These are phyloP conservation scores for Columba janthina DNA, from an alignment of 2,113 vertebrate genomes.

Conservation along the genomic window DNA sequence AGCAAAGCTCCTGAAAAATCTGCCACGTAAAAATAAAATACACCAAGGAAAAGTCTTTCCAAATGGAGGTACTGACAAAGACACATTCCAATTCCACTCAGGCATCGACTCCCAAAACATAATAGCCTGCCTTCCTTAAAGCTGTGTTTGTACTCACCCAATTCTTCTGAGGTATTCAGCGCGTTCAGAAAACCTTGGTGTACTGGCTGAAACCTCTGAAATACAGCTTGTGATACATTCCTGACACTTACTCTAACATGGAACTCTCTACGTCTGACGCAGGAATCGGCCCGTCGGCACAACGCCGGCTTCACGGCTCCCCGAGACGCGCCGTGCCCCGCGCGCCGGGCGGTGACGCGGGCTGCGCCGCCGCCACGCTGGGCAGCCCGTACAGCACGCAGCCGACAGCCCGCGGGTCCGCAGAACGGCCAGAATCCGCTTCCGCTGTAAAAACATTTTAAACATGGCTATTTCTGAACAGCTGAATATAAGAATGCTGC, in stretches of 20 bases:
- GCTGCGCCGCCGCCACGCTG: conserved; percentile 51
- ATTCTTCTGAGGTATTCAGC: not conserved
- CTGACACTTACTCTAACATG: not conserved
- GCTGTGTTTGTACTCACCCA: not conserved
- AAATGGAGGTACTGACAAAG: not conserved
- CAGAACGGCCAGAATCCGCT: not conserved
- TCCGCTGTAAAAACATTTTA: conserved; percentile 33
- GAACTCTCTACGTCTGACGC: not conserved
- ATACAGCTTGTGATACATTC: not conserved
- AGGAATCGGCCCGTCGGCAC: not conserved
- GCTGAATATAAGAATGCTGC: not conserved
- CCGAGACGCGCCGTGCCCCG: not conserved
- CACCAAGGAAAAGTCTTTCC: not conserved
- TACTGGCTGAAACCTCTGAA: not conserved
- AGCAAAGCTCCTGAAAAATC: not conserved
- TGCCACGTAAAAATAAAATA: not conserved
- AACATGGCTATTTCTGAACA: not conserved
- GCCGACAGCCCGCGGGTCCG: too few species aligned
- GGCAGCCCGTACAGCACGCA: conserved; percentile 82
- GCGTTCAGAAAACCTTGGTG: not conserved
- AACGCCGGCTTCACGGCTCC: not conserved
- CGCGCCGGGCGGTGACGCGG: not conserved
- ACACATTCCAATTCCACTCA: not conserved
- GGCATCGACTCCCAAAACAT: not conserved
- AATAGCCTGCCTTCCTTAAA: not conserved